Base-by-base conservation (phyloP, 2,797 vertebrate genomes). In the Anas bernieri region DNA sequence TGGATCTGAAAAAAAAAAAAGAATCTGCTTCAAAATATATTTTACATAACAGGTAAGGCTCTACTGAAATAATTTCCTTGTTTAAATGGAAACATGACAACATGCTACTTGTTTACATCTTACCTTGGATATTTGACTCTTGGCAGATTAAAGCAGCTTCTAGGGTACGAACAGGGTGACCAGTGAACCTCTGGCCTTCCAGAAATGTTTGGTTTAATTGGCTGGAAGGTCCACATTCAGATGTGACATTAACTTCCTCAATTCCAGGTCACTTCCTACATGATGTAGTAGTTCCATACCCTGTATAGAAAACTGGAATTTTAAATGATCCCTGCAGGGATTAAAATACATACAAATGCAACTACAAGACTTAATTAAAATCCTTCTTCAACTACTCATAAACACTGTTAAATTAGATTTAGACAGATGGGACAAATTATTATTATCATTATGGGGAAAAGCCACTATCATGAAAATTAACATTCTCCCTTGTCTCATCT, bases 361-460 rank as follows among this genome's bases (percentile, higher is more conserved):
- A 75, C 45, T 86, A 82, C 54, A 46, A 88, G 83, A 91, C 85
- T 95, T 96, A 94, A 97, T 97, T 96, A 96, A 94, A 96, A 95
- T 95, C 63, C 0, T 54, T 77, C 91, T 96, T 96, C 77, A 94
- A 64, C 91, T 58, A 82, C 86, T 93, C 90, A 94, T 93, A 93
- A 95, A 91, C 76, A n/a, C 41, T 90, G 75, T 83, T 96, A 91
- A 96, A 95, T 96, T 95, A 85, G 85, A 90, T 95, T 93, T 93
- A 94, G 94, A 94, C 95, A 96, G 92, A 97, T 95, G 94, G 91
- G 91, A 86, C 63, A 96, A 90, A 96, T 94, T 92, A 92, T 94
- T 96, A 92, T 96, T 62, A 94, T 93, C 48, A 43, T 96, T 94
- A 92, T 28, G 26, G 20, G 66, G 31, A 83, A 92, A 94, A 94